Evolutionary conservation across 2,797 vertebrate species (phyloP), one percentile per base, ranked within the genome.

Genomic region (Lagodon rhomboides): DNA sequence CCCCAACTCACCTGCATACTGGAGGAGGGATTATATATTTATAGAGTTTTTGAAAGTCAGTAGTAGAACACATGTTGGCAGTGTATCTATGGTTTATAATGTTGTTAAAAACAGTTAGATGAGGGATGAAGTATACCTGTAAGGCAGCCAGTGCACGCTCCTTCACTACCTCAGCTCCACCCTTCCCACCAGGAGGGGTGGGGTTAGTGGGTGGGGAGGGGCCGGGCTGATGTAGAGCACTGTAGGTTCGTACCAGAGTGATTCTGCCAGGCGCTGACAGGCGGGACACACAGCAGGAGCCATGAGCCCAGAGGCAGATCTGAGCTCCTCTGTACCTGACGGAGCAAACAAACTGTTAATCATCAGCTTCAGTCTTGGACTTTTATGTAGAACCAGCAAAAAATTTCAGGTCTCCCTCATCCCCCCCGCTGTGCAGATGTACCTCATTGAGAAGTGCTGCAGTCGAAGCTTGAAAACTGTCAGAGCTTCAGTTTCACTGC

Each of bases 1-100:
- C 13, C 97, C 96, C 15, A 96, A 27, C 1, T 93, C 94, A 0
- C 93, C 90, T 23, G 96, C 91, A 17, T 91, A 91, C 77, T 95
- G 61, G 13, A 69, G 41, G 43, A 58, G 12, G 23, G 15, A 51
- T 38, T 38, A 38, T 38, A 38, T 38, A 10, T 63, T 25, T 44
- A 12, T 20, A 22, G 16, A 17, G 27, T 17, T 18, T 3, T 5
- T 38, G 27, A 5, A 44, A 8, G 7, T 41, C 43, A 22, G 60
- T 27, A 12, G 8, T 27, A 1, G 18, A 47, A 18, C 16, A 5
- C 18, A 18, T 27, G 18, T 22, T 41, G 3, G 3, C 2, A 12
- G 44, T 0, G 51, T 3, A 18, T 15, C 2, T 25, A 3, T 38
- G 3, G 5, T 20, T 18, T 17, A 1, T 2, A 64, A 53, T 47